Evolutionary conservation across 2,888 invertebrate species (phyloP).

Genomic region (Cryptosula pallasiana): DNA sequence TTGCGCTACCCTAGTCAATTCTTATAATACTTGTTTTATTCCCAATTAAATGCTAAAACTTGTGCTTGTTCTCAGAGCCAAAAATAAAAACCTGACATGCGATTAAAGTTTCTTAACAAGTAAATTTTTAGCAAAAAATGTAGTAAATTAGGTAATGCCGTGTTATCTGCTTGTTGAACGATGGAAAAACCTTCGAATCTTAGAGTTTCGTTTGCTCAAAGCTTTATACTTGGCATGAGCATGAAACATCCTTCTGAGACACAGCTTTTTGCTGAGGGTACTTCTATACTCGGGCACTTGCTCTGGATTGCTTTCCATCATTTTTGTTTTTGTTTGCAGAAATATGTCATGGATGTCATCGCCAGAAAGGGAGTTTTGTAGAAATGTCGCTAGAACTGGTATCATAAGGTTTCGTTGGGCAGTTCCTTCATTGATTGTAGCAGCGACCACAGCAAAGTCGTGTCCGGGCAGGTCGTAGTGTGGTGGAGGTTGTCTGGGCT

Average conservation of each 20-base stretch:
- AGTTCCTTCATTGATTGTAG: background rate
- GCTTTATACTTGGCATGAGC: background rate
- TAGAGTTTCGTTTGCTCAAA: background rate
- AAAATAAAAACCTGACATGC: no score
- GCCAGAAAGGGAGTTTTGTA: background rate
- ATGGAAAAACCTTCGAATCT: no score
- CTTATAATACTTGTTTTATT: no score
- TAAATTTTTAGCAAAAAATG: no score
- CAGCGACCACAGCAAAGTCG: background rate
- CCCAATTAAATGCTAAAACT: no score
- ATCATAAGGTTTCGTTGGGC: background rate
- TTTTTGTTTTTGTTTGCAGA: background rate
- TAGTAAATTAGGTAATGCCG: no score
- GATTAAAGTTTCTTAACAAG: no score
- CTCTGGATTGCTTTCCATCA: background rate
- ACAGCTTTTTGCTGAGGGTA: background rate
- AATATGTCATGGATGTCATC: slow-evolving; percentile 8
- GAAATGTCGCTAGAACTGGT: background rate
- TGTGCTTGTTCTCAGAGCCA: no score
- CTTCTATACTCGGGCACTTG: background rate
- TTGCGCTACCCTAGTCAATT: no score
- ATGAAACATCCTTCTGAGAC: background rate
- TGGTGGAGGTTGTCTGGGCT: background rate
- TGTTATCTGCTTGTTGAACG: no score
- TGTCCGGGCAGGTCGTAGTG: background rate